Evolutionary conservation across 2,113 vertebrate species (phyloP), one percentile per base, ranked within the genome.

Genomic region (Cyrtonyx montezumae): DNA sequence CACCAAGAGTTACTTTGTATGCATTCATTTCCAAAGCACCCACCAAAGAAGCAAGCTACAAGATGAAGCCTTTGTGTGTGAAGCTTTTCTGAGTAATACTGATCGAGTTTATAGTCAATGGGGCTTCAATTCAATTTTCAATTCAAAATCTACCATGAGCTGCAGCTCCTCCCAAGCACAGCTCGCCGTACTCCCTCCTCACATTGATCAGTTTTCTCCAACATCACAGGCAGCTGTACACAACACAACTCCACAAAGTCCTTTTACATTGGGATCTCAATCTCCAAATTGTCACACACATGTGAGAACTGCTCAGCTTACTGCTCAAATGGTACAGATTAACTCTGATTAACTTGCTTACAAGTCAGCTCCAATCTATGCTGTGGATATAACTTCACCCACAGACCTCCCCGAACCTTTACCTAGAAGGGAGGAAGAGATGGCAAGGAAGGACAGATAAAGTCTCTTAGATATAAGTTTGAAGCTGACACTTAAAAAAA

Each of bases 351-450:
- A 12, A 40, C 94, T 93, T 95, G 92, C 92, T 95, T 94, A 96
- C 91, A 96, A 96, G 84, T 89, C 92, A 96, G 37, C 93, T 94
- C 88, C 91, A 94, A 95, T 58, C 80, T 95, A 93, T 49, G 92
- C 77, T 93, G 89, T 6, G 92, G 96, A 62, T 89, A 89, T 87
- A 94, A 95, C 92, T 96, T 95, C 95, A 96, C 96, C 95, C 94
- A 96, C 84, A 95, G 95, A 96, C 94, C 94, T 96, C 91, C 92
- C 95, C 81, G 92, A 96, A 94, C 79, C 91, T 96, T 96, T 96
- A 96, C 94, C 91, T 95, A 95, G 96, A 92, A 95, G 91, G 95
- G 91, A 94, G 95, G 94, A 96, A 96, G 94, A 96, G 84, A 96
- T 73, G 91, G 71, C 74, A 59, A 96, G 88, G 96, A 96, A 93